Evolutionary conservation across 2,113 vertebrate genomes (phyloP), one percentile per base, ranked within the genome.

Genomic region (Gymnorhina tibicen): DNA sequence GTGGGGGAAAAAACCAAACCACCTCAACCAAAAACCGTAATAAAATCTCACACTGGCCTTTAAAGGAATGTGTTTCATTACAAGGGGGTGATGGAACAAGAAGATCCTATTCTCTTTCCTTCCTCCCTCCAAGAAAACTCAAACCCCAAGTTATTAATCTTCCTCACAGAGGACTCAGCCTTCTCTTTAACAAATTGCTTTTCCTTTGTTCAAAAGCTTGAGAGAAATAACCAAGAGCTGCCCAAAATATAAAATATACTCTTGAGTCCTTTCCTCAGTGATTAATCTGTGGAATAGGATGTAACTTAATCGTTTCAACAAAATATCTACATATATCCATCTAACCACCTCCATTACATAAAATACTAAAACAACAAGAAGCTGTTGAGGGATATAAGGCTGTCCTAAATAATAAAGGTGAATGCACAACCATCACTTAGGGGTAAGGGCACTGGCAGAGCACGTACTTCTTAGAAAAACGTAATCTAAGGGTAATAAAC

Each of bases 11-110:
- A 82, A 64, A 24, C 1, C n/a, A 41, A 89, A 59, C 18, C 8
- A 30, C 32, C 3, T 13, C 6, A 78, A 67, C 1, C 3, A 35
- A 91, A 84, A 60, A 2, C 2, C 0, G 0, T 52, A 73, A 66
- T 4, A 46, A 72, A 52, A 41, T 80, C 17, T 87, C 2, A 2
- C 14, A 16, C 17, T 41, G 15, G 33, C 5, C 10, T 55, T 70
- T 52, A 91, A 50, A 22, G 10, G 15, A 77, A 67, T 13, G 55
- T 22, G 17, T 42, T 83, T 33, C 33, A 52, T 53, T 77, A 41
- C 7, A 70, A 64, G 21, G 5, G 3, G 1, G 9, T 17, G 15
- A 19, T 9, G 13, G 16, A 58, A 74, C 11, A 89, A 66, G 26
- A 59, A 20, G 4, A 69, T 64, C 21, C 9, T 72, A 23, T 53